These are phyloP conservation scores for Gisinianus flammeolus DNA, from an alignment of 2,888 invertebrate genomes.

Conservation along the genomic window DNA sequence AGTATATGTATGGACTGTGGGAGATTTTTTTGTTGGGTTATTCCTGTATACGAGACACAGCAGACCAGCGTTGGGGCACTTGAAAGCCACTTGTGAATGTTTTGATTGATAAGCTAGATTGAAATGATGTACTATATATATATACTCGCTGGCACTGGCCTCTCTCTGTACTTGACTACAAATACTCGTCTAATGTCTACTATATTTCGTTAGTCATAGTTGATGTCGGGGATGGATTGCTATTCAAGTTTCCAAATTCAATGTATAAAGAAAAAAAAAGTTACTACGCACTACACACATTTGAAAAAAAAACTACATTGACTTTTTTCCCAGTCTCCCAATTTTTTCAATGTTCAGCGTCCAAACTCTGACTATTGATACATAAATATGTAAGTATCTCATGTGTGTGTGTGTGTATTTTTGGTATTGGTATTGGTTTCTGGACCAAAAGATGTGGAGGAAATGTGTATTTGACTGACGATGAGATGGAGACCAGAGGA, in stretches of 20 bases:
- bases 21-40: neutral
- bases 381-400: neutral
- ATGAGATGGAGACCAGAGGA: neutral
- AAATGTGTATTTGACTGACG: too few species aligned
- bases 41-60: neutral
- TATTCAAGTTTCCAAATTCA: neutral
- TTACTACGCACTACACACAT: neutral
- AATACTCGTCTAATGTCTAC: neutral
- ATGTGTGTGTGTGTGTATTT: too few species aligned
- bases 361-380: neutral
- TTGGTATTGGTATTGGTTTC: too few species aligned
- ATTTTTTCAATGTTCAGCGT: neutral
- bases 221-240: too few species aligned
- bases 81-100: conserved; percentile 43
- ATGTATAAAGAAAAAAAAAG: too few species aligned
- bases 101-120: conserved; percentile 48
- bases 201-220: neutral
- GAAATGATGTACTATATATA: conserved; percentile 14
- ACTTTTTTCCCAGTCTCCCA: neutral
- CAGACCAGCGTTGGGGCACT: conserved; percentile 17
- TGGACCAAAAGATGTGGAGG: too few species aligned
- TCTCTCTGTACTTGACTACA: neutral
- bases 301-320: too few species aligned
- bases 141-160: conserved; percentile 2
- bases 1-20: neutral